Conservation (phyloP, 1,140 invertebrate species). For the Temnothorax nylanderi region DNA sequence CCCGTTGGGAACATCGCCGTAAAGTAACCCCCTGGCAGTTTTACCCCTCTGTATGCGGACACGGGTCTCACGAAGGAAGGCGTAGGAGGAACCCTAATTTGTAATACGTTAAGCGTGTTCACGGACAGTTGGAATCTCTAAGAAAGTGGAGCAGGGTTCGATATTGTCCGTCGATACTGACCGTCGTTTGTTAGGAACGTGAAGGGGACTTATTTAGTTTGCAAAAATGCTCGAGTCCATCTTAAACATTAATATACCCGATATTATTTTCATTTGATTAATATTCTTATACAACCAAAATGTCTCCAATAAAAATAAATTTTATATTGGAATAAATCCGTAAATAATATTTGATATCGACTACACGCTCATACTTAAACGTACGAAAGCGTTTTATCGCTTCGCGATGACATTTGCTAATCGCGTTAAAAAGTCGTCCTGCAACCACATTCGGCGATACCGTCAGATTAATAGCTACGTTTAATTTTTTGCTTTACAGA, state of each 20-base stretch:
- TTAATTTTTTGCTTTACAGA: conserved; percentile 27
- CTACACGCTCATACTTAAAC: neutral
- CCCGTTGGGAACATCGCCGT: conserved; percentile 56
- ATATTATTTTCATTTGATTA: neutral
- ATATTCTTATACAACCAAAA: neutral
- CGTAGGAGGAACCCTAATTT: conserved; percentile 27
- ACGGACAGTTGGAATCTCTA: conserved; percentile 36
- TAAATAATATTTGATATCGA: neutral
- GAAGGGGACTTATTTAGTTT: neutral
- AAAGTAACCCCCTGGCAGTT: conserved; percentile 39
- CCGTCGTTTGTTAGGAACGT: neutral
- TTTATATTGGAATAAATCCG: neutral
- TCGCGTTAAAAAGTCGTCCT: conserved; percentile 10
- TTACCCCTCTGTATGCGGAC: conserved; percentile 30
- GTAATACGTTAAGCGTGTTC: conserved; percentile 34
- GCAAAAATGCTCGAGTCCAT: neutral
- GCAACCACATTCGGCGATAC: neutral
- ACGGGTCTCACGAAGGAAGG: conserved; percentile 13
- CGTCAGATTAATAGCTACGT: conserved; percentile 25
- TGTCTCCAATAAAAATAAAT: neutral
- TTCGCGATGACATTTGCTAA: neutral
- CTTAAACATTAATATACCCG: neutral
- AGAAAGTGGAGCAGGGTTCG: neutral
- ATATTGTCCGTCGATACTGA: neutral
- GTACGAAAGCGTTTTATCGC: neutral